Evolutionary conservation across 37 sponge, comb jelly and placozoan genomes (phyloP).

Genomic region (Chondrosia reniformis): DNA sequence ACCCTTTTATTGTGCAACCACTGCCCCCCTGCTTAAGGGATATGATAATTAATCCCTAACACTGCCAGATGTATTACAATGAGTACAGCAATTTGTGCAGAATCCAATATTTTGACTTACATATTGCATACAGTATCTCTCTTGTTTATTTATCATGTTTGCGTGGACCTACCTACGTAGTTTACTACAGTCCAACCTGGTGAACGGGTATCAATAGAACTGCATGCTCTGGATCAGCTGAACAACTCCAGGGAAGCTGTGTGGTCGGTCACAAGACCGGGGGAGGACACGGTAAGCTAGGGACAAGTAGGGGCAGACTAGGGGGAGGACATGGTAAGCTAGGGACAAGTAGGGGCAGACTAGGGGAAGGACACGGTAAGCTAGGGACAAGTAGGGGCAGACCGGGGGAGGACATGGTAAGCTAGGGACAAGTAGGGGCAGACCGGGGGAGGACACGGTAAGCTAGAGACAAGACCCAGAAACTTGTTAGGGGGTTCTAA

Average conservation of each 20-base stretch:
- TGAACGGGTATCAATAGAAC: slow-evolving; percentile 44
- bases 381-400: background rate
- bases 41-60: no score
- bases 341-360: background rate
- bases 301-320: background rate
- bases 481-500: no score
- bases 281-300: slow-evolving; percentile 42
- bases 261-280: slow-evolving; percentile 68
- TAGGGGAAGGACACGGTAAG: background rate
- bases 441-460: slow-evolving; percentile 50
- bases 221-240: slow-evolving; percentile 64
- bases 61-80: no score
- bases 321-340: background rate
- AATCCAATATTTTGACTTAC: background rate
- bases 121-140: background rate
- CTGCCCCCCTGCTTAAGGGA: no score
- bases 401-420: background rate
- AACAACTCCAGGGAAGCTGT: slow-evolving; percentile 70
- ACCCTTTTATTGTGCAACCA: no score
- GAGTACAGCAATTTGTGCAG: background rate
- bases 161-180: background rate
- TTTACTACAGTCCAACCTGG: slow-evolving; percentile 60
- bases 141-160: background rate
- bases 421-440: background rate
- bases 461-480: slow-evolving; percentile 8